A percentile compares a stretch with the other conserved stretches of the same genome.
These are phyloP conservation scores for Euclidia mi DNA, from an alignment of 2,888 invertebrate genomes.

Conservation along the genomic window DNA sequence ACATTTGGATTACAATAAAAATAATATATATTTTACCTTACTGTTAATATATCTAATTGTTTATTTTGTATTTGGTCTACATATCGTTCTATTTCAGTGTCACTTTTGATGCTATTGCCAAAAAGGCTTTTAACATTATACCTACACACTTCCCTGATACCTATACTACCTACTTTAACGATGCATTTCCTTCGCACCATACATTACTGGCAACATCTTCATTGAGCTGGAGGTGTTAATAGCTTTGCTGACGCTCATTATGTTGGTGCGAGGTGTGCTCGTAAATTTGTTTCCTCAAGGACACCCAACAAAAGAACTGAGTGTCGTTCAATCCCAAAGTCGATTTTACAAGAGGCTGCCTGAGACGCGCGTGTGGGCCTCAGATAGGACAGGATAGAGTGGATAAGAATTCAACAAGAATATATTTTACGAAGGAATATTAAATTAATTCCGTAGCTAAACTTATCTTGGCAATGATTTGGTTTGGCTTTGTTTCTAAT, in stretches of 20 bases:
- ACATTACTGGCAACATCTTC: constrained; percentile 67
- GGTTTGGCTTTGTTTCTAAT: too few species aligned
- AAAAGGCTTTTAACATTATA: neutral
- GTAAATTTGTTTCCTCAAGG: constrained; percentile 87
- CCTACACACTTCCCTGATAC: neutral
- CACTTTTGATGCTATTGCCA: too few species aligned
- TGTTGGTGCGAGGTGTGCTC: constrained; percentile 74
- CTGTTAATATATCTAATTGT: too few species aligned
- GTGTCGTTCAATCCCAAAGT: constrained; percentile 84
- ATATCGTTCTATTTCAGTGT: too few species aligned
- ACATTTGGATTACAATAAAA: too few species aligned
- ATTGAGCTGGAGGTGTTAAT: constrained; percentile 87
- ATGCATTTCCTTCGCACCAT: constrained; percentile 27
- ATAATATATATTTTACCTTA: too few species aligned
- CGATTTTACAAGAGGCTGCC: constrained; percentile 87
- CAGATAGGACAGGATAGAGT: constrained; percentile 46
- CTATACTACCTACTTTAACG: neutral
- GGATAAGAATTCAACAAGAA: constrained; percentile 61
- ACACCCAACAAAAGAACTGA: constrained; percentile 83
- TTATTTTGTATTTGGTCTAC: too few species aligned
- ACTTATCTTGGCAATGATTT: too few species aligned
- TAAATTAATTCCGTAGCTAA: too few species aligned
- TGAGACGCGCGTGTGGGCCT: constrained; percentile 87
- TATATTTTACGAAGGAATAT: too few species aligned
- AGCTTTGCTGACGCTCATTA: constrained; percentile 84